Evolutionary conservation across 2,113 vertebrate genomes (phyloP), one percentile per base, ranked within the genome.

Genomic region (Passer domesticus): DNA sequence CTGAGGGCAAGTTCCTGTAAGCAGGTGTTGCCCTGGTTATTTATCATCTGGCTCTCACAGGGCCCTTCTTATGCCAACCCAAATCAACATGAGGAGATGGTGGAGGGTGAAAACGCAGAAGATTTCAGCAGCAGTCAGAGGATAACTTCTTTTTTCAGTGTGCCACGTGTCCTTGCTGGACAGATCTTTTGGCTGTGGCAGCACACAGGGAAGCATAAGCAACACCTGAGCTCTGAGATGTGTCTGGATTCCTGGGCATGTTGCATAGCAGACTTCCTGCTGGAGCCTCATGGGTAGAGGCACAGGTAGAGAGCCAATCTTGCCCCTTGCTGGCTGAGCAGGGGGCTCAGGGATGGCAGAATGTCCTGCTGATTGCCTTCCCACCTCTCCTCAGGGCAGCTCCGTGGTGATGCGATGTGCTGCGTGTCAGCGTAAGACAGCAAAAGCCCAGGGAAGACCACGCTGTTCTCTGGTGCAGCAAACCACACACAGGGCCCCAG

Each of bases 401-500:
- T 59, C 7, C 13, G 1, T 18, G 28, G 30, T 0, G 0, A 8
- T 20, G 28, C 68, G 35, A 25, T 14, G 25, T 72, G 20, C 62
- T 64, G 4, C 0, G 0, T 49, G 33, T 72, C 39, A 33, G 43
- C 47, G 4, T 14, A 31, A 31, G 50, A 37, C 24, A 16, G 37
- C 25, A 28, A 9, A 49, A 83, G 33, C 39, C 35, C 6, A 46
- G 25, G 49, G 24, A 58, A 60, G 46, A n/a, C 30, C 18, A 22
- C 0, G 0, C 15, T 73, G 39, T 63, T 43, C 16, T 33, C 11
- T 43, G 39, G 63, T 68, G 72, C 47, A 28, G 35, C 22, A 59
- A n/a, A 33, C 5, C 17, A 15, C 19, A 43, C 67, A 13, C 30
- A 10, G 20, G 21, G 53, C 49, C 28, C 31, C 13, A 44, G 50